A percentile compares a stretch with the other conserved stretches of the same genome.
Evolutionary conservation across 2,797 vertebrate species (phyloP).

Genomic region (Diglossa cyanea): DNA sequence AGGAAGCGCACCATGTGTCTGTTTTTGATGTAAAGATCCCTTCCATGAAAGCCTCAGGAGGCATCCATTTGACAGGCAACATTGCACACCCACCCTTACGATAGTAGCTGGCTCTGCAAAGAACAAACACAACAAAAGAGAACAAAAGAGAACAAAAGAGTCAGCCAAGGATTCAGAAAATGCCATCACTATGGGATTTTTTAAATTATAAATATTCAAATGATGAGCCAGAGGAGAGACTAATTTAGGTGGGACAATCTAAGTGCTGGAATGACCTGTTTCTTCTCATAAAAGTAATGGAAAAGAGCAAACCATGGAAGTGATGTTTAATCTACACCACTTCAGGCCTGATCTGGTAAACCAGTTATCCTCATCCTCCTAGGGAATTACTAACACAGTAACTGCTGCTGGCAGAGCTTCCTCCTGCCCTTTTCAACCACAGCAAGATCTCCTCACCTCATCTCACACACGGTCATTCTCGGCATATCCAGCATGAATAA

Average conservation of each 20-base stretch:
- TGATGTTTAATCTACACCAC: neutral
- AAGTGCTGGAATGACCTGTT: neutral
- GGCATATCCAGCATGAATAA: neutral
- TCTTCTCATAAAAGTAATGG: neutral
- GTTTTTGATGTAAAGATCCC: constrained; percentile 99
- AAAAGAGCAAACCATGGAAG: neutral
- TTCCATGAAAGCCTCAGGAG: constrained; percentile 98
- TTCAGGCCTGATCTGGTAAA: neutral
- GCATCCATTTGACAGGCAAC: constrained; percentile 99
- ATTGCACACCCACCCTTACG: constrained; percentile 97
- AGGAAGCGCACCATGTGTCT: constrained; percentile 88
- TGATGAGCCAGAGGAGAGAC: neutral
- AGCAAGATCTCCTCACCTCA: neutral
- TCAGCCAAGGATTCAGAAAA: neutral
- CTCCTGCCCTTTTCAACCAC: neutral
- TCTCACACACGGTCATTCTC: neutral
- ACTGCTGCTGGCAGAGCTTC: neutral
- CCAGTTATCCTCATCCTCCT: neutral
- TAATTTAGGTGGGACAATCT: neutral
- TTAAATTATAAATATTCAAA: neutral
- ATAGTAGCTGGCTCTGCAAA: constrained; percentile 93
- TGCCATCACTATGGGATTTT: neutral
- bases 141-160: neutral
- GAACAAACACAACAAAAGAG: neutral
- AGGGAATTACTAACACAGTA: neutral